phyloP scores from a whole-genome alignment of 2,888 invertebrate species.

The Cataglyphis altisquamis region DNA sequence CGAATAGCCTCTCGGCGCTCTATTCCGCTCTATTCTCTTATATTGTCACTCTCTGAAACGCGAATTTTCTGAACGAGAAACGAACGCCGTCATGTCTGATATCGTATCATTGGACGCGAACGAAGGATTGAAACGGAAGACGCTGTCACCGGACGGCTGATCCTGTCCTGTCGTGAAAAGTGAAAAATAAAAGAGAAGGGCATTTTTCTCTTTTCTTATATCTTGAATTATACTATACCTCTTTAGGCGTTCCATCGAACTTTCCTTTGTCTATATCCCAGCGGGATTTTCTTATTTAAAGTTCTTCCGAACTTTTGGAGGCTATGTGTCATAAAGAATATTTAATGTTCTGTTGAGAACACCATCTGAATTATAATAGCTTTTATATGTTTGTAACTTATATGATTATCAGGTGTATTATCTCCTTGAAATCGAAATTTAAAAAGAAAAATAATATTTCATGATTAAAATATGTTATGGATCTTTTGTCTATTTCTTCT shows the following conservation, averaged over 20 bases:
- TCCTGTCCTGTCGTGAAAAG: not conserved
- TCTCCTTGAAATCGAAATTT: conserved; percentile 5
- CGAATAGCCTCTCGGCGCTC: conserved; percentile 21
- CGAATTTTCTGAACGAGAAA: conserved; percentile 27
- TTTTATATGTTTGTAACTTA: not conserved
- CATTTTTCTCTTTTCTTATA: not conserved
- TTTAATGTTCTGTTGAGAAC: conserved; percentile 16
- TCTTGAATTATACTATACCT: not conserved
- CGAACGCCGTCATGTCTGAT: not conserved
- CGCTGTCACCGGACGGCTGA: not conserved
- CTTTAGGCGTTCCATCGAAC: not conserved
- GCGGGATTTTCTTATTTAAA: conserved; percentile 27
- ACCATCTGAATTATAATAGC: conserved; percentile 11
- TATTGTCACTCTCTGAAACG: conserved; percentile 25
- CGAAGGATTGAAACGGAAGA: not conserved
- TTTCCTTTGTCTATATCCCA: conserved; percentile 1
- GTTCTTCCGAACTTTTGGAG: conserved; percentile 2
- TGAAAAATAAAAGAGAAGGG: not conserved
- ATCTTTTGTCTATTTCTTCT: not conserved
- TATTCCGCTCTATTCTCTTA: conserved; percentile 51
- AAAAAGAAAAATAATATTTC: not conserved
- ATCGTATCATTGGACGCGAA: conserved; percentile 1
- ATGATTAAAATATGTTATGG: not conserved
- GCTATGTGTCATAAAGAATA: conserved; percentile 23
- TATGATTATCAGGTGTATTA: not conserved